These are phyloP conservation scores for Trinectes maculatus DNA, from an alignment of 2,113 vertebrate genomes.

Conservation along the genomic window DNA sequence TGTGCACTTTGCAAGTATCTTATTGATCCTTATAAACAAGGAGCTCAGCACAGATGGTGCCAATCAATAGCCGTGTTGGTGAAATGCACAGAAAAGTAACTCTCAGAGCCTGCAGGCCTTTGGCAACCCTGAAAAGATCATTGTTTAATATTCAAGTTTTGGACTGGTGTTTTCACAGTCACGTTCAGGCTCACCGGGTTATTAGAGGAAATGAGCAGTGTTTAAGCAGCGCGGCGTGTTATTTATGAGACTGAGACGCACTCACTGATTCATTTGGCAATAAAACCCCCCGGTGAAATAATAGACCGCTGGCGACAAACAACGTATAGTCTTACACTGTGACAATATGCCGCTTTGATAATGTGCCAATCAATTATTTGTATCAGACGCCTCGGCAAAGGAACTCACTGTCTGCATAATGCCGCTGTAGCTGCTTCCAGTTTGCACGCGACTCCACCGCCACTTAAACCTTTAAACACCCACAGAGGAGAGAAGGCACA, in stretches of 20 bases:
- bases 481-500: constrained; percentile 34
- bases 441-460: constrained; percentile 33
- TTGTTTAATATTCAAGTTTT: neutral
- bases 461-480: constrained; percentile 57
- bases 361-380: constrained; percentile 72
- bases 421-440: constrained; percentile 45
- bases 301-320: constrained; percentile 49
- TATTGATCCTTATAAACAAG: constrained; percentile 47
- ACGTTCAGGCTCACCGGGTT: constrained; percentile 21
- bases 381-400: constrained; percentile 47
- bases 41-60: constrained; percentile 28
- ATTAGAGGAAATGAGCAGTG: constrained; percentile 30
- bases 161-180: constrained; percentile 3
- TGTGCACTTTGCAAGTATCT: constrained; percentile 29
- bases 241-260: constrained; percentile 40
- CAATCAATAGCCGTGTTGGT: constrained; percentile 18
- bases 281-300: constrained; percentile 53
- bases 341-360: constrained; percentile 56
- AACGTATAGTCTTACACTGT: constrained; percentile 48
- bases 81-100: constrained; percentile 34
- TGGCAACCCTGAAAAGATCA: neutral
- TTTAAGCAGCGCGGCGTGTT: constrained; percentile 38
- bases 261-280: constrained; percentile 47
- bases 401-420: constrained; percentile 43
- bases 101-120: constrained; percentile 1